Base-by-base conservation (phyloP, 2,797 vertebrate species). In the Sebastes matsubarae region DNA sequence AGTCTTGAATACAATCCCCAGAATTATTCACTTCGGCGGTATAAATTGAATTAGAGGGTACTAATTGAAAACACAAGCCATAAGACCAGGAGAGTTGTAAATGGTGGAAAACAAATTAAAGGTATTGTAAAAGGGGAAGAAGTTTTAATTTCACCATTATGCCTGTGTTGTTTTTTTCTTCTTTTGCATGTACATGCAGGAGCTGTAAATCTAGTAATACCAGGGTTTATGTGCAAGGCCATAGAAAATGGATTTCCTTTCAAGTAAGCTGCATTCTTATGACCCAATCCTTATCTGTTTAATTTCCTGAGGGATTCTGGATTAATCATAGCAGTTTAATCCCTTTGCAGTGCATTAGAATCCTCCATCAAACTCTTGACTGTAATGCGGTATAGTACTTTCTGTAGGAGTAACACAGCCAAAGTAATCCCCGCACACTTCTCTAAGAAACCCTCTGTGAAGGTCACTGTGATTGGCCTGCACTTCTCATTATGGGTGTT, bases 281-380 rank as follows among this genome's bases (percentile, higher is more conserved):
- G 94, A 92, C 88, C 90, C 86, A 89, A 88, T 88, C 93, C 89
- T 95, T 95, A 94, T 95, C 94, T 94, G 91, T 95, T 93, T 93
- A 94, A 94, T 94, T 95, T 95, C 94, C 93, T 92, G 87, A 82
- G 93, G 92, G 95, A 94, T 92, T 89, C 80, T 85, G 91, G 92
- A 95, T 94, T 94, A 95, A 94, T 94, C 92, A 93, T 90, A 89
- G 89, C 85, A 67, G 89, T 93, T 94, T 95, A 95, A 95, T 95
- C 93, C 94, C 87, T 93, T 90, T 92, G 92, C 93, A 93, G 84
- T 91, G 90, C 87, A 93, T 93, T 92, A 85, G 85, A 90, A 93
- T 93, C 83, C 90, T 91, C 86, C 83, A 88, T 94, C 91, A 89
- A 90, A 93, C 89, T 91, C 91, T 32, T 82, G 81, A 91, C 87